Evolutionary conservation across 2,888 invertebrate species (phyloP).

Genomic region (Drosophila formosana): DNA sequence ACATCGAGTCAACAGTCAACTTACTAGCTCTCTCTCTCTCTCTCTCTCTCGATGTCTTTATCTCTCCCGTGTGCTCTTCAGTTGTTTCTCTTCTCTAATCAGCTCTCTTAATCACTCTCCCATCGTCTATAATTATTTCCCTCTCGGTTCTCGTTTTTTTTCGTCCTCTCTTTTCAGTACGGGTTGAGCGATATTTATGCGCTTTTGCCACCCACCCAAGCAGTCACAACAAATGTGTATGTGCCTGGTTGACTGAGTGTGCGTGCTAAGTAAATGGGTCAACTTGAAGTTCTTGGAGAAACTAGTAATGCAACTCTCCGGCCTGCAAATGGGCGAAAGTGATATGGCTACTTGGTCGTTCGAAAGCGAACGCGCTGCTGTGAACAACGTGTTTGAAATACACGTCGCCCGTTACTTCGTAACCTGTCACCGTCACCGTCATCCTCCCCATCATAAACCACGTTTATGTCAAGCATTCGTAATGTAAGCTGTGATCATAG

Average conservation of each 20-base stretch:
- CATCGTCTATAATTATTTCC: neutral
- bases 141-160: conserved; percentile 3
- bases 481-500: conserved; percentile 43
- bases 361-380: conserved; percentile 74
- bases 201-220: conserved; percentile 57
- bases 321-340: conserved; percentile 69
- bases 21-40: conserved; percentile 28
- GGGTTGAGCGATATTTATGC: neutral
- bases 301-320: conserved; percentile 69
- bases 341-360: conserved; percentile 72
- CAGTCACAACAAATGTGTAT: conserved; percentile 3
- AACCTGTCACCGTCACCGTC: neutral
- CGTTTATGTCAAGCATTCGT: conserved; percentile 58
- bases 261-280: conserved; percentile 65
- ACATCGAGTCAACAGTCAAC: conserved; percentile 42
- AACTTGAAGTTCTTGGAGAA: conserved; percentile 75
- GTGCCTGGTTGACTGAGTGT: conserved; percentile 3
- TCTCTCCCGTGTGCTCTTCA: conserved; percentile 4
- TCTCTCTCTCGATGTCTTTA: conserved; percentile 12
- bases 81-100: neutral
- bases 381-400: neutral
- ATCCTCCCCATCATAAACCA: conserved; percentile 8
- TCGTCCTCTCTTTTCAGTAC: neutral
- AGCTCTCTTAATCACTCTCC: conserved; percentile 1
- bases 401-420: neutral